Evolutionary conservation across 2,113 vertebrate genomes (phyloP).

Genomic region (Apteryx mantelli): DNA sequence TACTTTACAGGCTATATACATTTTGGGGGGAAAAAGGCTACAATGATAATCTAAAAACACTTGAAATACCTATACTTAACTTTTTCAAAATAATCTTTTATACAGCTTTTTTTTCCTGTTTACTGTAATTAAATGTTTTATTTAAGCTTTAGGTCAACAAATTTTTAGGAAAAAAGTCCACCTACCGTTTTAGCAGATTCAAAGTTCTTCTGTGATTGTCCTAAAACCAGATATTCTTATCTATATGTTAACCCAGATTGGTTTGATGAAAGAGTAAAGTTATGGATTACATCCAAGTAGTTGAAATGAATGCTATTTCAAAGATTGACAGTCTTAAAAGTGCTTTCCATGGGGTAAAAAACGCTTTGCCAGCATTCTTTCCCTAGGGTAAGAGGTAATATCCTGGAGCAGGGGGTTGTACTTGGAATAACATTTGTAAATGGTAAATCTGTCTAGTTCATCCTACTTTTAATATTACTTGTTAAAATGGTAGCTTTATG

Average conservation of each 20-base stretch:
- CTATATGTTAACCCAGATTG: conserved; percentile 39
- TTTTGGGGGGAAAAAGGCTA: not conserved
- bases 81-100: not conserved
- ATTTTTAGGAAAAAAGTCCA: conserved; percentile 3
- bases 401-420: conserved; percentile 59
- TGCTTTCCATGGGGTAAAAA: conserved; percentile 67
- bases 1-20: not conserved
- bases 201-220: conserved; percentile 51
- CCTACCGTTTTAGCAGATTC: conserved; percentile 72
- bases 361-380: conserved; percentile 70
- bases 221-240: conserved; percentile 35
- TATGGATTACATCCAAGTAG: conserved; percentile 49
- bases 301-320: conserved; percentile 42
- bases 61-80: not conserved
- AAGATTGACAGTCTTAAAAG: conserved; percentile 58
- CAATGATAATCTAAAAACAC: not conserved
- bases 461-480: not conserved
- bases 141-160: conserved; percentile 3
- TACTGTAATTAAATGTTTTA: not conserved
- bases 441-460: conserved; percentile 1
- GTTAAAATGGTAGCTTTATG: not conserved
- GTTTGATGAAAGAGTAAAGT: conserved; percentile 22
- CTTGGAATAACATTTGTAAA: conserved; percentile 25
- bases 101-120: not conserved
- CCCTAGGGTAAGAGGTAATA: conserved; percentile 72